These are phyloP conservation scores for Eciton burchellii DNA, from an alignment of 1,140 invertebrate species.

Conservation along the genomic window DNA sequence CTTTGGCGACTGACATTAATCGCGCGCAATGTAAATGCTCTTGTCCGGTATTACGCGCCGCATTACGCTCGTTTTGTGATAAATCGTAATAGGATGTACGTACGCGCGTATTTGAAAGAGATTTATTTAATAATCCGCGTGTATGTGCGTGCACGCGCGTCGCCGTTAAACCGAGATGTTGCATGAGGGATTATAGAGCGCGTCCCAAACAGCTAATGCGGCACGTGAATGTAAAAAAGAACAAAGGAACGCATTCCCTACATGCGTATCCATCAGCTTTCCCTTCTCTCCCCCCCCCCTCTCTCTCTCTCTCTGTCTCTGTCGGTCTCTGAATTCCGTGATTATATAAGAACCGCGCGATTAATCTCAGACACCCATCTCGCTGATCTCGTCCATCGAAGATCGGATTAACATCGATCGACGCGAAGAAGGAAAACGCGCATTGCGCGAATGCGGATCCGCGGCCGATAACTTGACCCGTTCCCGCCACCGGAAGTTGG, in stretches of 20 bases:
- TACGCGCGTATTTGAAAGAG: not conserved
- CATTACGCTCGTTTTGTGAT: slow-evolving; percentile 34
- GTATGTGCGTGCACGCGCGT: not conserved
- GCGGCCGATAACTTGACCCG: too few relatives aligned
- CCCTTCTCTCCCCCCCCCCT: too few relatives aligned
- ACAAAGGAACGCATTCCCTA: too few relatives aligned
- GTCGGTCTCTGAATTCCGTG: too few relatives aligned
- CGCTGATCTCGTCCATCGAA: not conserved
- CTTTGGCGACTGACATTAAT: slow-evolving; percentile 51
- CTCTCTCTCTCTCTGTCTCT: too few relatives aligned
- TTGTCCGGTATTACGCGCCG: slow-evolving; percentile 29
- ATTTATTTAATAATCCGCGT: slow-evolving; percentile 34
- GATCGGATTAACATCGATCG: not conserved
- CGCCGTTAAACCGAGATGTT: too few relatives aligned
- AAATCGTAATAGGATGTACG: not conserved
- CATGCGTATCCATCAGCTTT: too few relatives aligned
- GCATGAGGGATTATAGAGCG: slow-evolving; percentile 11
- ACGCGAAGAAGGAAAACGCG: not conserved
- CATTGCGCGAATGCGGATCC: not conserved
- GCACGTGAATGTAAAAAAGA: too few relatives aligned
- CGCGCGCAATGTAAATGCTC: slow-evolving; percentile 56
- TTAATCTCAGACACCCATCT: too few relatives aligned
- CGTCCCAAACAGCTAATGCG: not conserved
- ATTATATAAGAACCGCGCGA: too few relatives aligned
- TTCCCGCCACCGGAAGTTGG: not conserved